Percentiles rank a stretch among this genome's conserved stretches.
phyloP scores from a whole-genome alignment of 2,797 vertebrate species.

The Poecilia wingei region DNA sequence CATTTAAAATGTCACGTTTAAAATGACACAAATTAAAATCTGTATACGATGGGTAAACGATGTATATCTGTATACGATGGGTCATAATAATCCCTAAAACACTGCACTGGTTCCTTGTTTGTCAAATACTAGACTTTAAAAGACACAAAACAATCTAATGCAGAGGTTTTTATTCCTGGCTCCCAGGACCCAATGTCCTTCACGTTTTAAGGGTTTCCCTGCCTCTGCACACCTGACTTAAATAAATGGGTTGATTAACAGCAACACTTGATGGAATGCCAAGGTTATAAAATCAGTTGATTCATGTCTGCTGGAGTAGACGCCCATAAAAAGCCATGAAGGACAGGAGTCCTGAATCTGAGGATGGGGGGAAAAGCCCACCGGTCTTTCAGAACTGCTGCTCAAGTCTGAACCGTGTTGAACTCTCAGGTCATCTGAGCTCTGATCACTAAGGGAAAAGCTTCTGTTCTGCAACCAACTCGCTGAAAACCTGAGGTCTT shows the following conservation, averaged over 20 bases:
- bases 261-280: neutral
- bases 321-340: neutral
- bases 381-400: neutral
- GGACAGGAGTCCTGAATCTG: neutral
- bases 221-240: neutral
- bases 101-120: neutral
- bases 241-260: neutral
- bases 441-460: neutral
- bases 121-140: neutral
- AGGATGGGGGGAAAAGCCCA: neutral
- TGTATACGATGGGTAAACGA: neutral
- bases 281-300: neutral
- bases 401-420: neutral
- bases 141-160: neutral
- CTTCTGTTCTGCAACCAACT: neutral
- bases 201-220: neutral
- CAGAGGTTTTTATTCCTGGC: neutral
- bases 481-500: neutral
- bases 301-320: neutral
- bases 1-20: neutral
- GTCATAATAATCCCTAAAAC: neutral
- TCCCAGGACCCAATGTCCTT: neutral
- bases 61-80: neutral
- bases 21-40: neutral
- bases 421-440: neutral